Conservation (phyloP, 2,888 invertebrate genomes). For the Bombylius major region DNA sequence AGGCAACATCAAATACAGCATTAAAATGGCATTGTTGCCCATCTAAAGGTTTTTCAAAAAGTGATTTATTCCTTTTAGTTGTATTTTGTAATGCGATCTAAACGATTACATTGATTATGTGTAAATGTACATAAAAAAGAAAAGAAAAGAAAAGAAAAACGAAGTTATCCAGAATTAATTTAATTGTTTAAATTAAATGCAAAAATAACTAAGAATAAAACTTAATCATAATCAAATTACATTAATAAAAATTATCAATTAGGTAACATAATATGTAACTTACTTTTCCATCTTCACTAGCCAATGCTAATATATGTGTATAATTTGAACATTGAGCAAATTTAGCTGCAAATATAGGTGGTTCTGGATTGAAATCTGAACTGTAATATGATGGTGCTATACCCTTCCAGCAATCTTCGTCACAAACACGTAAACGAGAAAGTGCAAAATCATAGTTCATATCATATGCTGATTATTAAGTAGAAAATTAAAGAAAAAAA, state of each 20-base stretch:
- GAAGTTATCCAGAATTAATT: not conserved
- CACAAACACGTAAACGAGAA: slow-evolving; percentile 47
- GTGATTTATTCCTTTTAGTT: slow-evolving; percentile 27
- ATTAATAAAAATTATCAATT: too few species aligned
- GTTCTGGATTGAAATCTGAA: slow-evolving; percentile 46
- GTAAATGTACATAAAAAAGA: too few species aligned
- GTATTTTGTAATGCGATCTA: slow-evolving; percentile 41
- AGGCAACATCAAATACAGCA: slow-evolving; percentile 80
- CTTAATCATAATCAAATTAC: too few species aligned
- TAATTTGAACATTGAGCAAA: slow-evolving; percentile 54
- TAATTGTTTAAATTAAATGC: too few species aligned
- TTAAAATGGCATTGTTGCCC: slow-evolving; percentile 60
- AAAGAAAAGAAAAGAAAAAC: not conserved
- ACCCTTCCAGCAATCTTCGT: slow-evolving; percentile 52
- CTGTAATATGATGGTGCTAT: slow-evolving; percentile 40
- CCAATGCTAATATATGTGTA: slow-evolving; percentile 63
- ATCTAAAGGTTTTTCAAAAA: slow-evolving; percentile 36
- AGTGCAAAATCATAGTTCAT: slow-evolving; percentile 51
- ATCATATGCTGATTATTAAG: slow-evolving; percentile 38
- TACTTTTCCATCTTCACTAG: slow-evolving; percentile 76
- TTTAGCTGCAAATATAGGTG: slow-evolving; percentile 69
- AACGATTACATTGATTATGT: not conserved
- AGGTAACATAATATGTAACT: not conserved
- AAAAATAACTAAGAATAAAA: too few species aligned
- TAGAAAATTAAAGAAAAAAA: too few species aligned